Percentiles rank a stretch among this genome's conserved stretches.
Conservation (phyloP, 2,797 vertebrate genomes). For the Geranospiza caerulescens region DNA sequence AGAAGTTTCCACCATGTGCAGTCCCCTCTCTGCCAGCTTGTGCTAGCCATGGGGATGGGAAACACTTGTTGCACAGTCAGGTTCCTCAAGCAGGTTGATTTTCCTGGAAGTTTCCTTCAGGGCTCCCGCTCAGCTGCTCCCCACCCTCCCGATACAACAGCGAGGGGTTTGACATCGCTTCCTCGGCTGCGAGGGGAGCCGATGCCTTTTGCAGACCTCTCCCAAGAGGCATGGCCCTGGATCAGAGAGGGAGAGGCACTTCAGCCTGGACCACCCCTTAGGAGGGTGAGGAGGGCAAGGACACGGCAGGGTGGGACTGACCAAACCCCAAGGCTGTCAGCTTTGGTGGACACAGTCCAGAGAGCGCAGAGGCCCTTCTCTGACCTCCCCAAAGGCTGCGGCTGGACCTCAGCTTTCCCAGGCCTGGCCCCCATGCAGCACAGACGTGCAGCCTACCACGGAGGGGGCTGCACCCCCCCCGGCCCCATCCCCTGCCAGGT, state of each 20-base stretch:
- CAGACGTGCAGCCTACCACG: not conserved
- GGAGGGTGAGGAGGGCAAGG: not conserved
- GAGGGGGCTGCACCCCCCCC: not conserved
- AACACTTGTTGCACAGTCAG: rapidly evolving
- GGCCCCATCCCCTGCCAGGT: not conserved
- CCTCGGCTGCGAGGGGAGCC: rapidly evolving
- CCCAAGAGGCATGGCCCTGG: rapidly evolving
- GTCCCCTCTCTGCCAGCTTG: not conserved
- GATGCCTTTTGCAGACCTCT: not conserved
- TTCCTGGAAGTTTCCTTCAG: not conserved
- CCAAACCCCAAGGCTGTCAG: not conserved
- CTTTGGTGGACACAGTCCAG: not conserved
- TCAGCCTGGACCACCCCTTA: not conserved
- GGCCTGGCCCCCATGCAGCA: rapidly evolving
- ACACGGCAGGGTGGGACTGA: not conserved
- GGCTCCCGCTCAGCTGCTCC: not conserved
- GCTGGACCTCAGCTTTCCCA: not conserved
- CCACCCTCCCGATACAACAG: not conserved
- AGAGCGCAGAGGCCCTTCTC: not conserved
- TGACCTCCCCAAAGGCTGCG: not conserved
- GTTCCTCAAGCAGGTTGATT: not conserved
- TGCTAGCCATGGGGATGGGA: not conserved
- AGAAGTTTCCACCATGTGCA: not conserved
- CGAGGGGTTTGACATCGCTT: rapidly evolving
- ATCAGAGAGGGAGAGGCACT: not conserved